A percentile compares a stretch with the other conserved stretches of the same genome.
These are phyloP conservation scores for Onthophagus sagittarius DNA, from an alignment of 2,888 invertebrate genomes.

Conservation along the genomic window DNA sequence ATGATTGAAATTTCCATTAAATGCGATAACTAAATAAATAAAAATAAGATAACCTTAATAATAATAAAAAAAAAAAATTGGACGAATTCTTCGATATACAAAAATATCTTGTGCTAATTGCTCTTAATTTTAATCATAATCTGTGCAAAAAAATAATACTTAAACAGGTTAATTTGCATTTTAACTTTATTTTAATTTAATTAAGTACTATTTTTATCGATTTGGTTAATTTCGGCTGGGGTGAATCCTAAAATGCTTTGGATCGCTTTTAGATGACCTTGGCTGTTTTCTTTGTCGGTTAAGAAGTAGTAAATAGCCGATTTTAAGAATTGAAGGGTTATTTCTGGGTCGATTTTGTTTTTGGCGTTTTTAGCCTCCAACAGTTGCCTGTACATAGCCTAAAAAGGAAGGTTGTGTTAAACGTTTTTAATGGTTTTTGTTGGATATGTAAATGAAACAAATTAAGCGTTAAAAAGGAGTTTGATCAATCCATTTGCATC, in stretches of 20 bases:
- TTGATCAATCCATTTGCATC: background rate
- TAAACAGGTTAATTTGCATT: conserved; percentile 2
- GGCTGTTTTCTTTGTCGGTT: conserved; percentile 83
- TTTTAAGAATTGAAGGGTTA: conserved; percentile 87
- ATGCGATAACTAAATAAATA: background rate
- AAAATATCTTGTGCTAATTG: background rate
- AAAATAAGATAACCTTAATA: background rate
- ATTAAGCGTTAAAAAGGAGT: background rate
- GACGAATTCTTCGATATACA: background rate
- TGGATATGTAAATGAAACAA: background rate
- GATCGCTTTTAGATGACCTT: conserved; percentile 84
- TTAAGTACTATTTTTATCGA: conserved; percentile 63
- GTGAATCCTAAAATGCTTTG: conserved; percentile 88
- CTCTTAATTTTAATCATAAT: background rate
- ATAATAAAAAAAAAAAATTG: background rate
- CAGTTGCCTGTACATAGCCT: conserved; percentile 84
- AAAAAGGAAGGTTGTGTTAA: conserved; percentile 2
- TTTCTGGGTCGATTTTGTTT: conserved; percentile 80
- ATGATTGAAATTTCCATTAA: background rate
- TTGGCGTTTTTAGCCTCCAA: conserved; percentile 68
- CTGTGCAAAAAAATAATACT: background rate
- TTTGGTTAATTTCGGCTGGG: conserved; percentile 75
- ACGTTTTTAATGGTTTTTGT: no score
- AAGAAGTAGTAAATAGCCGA: conserved; percentile 91
- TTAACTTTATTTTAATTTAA: conserved; percentile 39